Base-by-base conservation (phyloP, 2,797 vertebrate genomes). In the Channallabes apus region DNA sequence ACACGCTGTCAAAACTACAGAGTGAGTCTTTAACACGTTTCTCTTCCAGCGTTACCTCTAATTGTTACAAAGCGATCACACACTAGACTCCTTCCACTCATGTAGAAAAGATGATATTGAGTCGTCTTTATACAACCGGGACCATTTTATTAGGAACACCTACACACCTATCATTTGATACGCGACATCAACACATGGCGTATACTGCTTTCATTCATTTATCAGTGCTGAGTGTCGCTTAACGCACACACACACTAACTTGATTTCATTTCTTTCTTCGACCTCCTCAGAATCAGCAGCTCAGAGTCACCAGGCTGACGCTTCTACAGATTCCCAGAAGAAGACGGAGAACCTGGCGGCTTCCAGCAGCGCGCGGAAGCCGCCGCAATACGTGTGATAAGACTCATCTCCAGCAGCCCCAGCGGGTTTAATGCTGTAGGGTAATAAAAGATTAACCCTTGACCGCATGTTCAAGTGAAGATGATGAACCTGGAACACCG, bases 1-100 rank as follows among this genome's bases (percentile, higher is more conserved):
- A 85, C 4, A 90, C 91, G 0, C 88, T 94, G n/a, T 89, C 91
- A 18, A 91, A 85, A 51, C 84, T 92, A 6, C 91, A 91, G 71
- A 90, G 93, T 93, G 86, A 71, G 88, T 15, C 15, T 68, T 76
- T 54, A 73, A 41, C 20, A 4, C 12, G 24, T 22, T 18, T 73
- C 8, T 56, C 27, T n/a, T 22, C 64, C 67, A 68, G 67, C 67
- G 8, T 68, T 9, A 22, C 32, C 6, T 20, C 29, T 67, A 29
- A 71, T 35, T 41, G 20, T 72, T 46, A 41, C 9, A 72, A 5
- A 46, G 22, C 22, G 38, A 38, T 41, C 18, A 72, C 69, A 24
- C 35, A 38, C 18, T 8, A 41, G 8, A 46, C 22, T 41, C 38
- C 35, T 46, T 46, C 69, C 22, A 51, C 6, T 6, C 3, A 68